phyloP scores from a whole-genome alignment of 2,797 vertebrate species.

The Varecia variegata region DNA sequence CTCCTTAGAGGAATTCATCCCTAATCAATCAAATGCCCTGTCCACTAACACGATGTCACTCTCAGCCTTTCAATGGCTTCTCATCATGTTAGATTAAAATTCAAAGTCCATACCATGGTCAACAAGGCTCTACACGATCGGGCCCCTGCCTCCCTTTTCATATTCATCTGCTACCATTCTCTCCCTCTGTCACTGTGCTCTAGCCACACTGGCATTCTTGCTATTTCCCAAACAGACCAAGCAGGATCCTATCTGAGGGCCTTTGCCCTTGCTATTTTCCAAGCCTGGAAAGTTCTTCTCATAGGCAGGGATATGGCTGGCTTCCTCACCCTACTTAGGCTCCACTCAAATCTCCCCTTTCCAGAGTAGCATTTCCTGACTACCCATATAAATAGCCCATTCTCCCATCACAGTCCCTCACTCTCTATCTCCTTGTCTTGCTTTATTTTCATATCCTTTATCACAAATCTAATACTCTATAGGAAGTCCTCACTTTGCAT shows the following conservation, averaged over 20 bases:
- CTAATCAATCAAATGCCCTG: neutral
- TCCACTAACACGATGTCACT: neutral
- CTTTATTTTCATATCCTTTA: constrained; percentile 24
- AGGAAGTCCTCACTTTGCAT: neutral
- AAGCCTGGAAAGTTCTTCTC: constrained; percentile 21
- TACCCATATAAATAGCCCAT: neutral
- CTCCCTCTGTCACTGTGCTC: neutral
- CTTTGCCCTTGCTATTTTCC: neutral
- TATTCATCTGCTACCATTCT: neutral
- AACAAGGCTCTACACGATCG: neutral
- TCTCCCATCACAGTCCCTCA: neutral
- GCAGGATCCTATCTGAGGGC: neutral
- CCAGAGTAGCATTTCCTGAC: neutral
- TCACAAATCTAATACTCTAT: neutral
- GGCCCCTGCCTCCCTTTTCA: neutral
- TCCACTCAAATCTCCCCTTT: constrained; percentile 25
- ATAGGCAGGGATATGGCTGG: neutral
- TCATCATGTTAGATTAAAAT: neutral
- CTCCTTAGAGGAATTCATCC: neutral
- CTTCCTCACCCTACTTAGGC: neutral
- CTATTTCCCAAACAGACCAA: neutral
- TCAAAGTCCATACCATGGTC: neutral
- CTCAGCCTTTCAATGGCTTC: neutral
- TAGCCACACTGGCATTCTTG: neutral
- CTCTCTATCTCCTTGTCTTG: neutral